These are phyloP conservation scores for Naja naja DNA, from an alignment of 2,113 vertebrate genomes.

Conservation along the genomic window DNA sequence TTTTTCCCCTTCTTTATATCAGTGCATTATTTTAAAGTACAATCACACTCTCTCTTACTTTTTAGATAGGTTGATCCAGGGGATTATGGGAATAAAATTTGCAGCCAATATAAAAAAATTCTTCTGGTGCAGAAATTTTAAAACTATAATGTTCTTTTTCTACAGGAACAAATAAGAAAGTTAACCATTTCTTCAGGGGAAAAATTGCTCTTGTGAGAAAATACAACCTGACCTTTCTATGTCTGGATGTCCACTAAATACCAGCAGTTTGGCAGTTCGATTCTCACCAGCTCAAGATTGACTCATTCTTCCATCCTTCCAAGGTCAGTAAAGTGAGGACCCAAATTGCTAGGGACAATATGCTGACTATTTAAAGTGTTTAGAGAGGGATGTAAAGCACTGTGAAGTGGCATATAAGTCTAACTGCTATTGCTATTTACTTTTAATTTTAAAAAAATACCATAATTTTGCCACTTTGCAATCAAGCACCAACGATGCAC, in stretches of 20 bases:
- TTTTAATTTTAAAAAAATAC: neutral
- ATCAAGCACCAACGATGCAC: neutral
- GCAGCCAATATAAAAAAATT: neutral
- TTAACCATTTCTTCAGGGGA: neutral
- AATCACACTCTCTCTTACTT: neutral
- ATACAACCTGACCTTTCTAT: neutral
- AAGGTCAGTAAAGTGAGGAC: no score
- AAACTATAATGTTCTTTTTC: neutral
- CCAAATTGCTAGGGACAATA: no score
- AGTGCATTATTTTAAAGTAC: neutral
- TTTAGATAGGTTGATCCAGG: neutral
- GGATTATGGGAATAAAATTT: neutral
- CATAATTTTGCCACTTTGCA: neutral
- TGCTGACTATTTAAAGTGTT: no score
- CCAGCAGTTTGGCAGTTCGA: no score
- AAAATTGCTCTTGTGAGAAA: neutral
- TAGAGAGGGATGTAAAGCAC: no score
- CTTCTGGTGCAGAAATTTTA: neutral
- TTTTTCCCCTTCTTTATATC: neutral
- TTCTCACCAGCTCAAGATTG: no score
- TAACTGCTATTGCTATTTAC: neutral
- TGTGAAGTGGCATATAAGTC: neutral
- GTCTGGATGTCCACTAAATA: neutral
- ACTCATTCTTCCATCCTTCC: no score
- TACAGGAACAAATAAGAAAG: neutral